These are phyloP conservation scores for Okapia johnstoni DNA, from an alignment of 2,113 vertebrate genomes.

Conservation along the genomic window DNA sequence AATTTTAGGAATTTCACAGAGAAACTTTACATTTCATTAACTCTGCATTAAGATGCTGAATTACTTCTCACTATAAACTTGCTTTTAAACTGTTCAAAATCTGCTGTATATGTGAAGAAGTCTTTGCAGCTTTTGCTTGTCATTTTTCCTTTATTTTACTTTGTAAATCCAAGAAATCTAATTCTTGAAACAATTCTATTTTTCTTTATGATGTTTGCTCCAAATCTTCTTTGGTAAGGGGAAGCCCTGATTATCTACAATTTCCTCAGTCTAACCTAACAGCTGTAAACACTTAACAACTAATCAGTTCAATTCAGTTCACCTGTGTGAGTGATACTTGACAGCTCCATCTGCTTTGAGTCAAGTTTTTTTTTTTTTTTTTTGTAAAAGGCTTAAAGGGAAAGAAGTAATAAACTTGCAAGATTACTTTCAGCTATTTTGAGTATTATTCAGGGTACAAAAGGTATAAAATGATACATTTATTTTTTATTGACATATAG, in stretches of 20 bases:
- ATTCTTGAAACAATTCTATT: constrained; percentile 46
- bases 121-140: constrained; percentile 14
- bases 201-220: constrained; percentile 39
- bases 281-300: constrained; percentile 83
- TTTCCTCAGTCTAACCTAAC: constrained; percentile 76
- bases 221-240: constrained; percentile 62
- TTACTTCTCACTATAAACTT: neutral
- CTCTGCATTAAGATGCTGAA: neutral
- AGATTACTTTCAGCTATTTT: constrained; percentile 1
- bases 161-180: neutral
- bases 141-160: neutral
- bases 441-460: constrained; percentile 4
- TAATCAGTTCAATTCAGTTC: constrained; percentile 73
- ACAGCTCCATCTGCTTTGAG: constrained; percentile 80
- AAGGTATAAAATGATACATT: neutral
- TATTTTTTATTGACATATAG: neutral
- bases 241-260: constrained; percentile 60
- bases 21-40: neutral
- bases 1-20: constrained; percentile 22
- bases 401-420: neutral
- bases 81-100: constrained; percentile 5
- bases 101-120: neutral
- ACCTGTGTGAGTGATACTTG: constrained; percentile 77
- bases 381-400: neutral
- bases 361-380: constrained; percentile 28